Conservation (phyloP, 2,113 vertebrate genomes). For the Sphaerodactylus townsendi region DNA sequence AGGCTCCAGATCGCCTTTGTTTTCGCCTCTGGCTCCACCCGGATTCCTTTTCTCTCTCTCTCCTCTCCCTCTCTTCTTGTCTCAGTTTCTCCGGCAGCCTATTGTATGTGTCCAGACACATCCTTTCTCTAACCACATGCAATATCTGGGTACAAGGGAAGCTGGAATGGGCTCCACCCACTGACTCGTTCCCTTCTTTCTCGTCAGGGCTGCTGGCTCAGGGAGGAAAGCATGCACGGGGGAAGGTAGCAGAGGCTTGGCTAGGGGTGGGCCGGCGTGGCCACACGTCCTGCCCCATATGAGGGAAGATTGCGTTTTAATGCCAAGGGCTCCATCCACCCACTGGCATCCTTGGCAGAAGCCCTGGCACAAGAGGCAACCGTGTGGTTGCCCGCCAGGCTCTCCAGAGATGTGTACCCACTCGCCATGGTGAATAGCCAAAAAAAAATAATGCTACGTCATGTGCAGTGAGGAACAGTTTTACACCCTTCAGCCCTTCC, state of each 20-base stretch:
- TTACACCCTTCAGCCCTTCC: no score
- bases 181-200: no score
- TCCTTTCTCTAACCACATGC: neutral
- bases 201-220: neutral
- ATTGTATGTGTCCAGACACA: conserved; percentile 29
- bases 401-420: neutral
- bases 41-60: neutral
- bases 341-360: neutral
- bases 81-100: neutral
- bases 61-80: neutral
- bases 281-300: neutral
- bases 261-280: neutral
- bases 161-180: neutral
- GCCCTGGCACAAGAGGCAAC: neutral
- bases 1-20: neutral
- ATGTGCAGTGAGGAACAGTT: neutral
- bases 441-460: neutral
- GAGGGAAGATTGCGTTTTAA: neutral
- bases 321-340: neutral
- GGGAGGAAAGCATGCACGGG: neutral
- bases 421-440: neutral
- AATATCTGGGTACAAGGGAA: neutral
- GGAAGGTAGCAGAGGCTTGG: neutral
- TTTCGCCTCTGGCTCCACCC: conserved; percentile 3
- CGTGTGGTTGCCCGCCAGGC: neutral